Percentiles rank a stretch among this genome's conserved stretches.
Evolutionary conservation across 1,140 invertebrate genomes (phyloP).

Genomic region (Mercenaria mercenaria): DNA sequence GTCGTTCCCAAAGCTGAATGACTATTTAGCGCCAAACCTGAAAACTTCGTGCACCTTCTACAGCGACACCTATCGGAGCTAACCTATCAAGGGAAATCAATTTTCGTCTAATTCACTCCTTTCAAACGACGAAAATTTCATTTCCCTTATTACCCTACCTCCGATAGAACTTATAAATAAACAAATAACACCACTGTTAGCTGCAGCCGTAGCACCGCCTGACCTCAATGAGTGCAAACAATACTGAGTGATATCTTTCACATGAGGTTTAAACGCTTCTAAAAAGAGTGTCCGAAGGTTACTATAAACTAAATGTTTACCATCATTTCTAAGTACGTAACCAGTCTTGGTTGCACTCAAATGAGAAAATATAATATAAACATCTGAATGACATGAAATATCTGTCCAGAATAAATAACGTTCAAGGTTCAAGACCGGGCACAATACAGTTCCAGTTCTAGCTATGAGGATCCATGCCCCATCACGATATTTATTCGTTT

Average conservation of each 20-base stretch:
- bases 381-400: background rate
- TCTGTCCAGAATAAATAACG: background rate
- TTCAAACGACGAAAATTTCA: no score
- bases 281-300: background rate
- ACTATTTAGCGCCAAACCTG: no score
- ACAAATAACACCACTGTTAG: constrained; percentile 24
- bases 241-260: background rate
- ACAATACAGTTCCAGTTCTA: constrained; percentile 32
- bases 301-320: constrained; percentile 26
- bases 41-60: no score
- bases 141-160: no score
- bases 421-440: constrained; percentile 34
- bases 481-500: constrained; percentile 46
- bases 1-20: no score
- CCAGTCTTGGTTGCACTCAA: background rate
- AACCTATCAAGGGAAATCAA: no score
- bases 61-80: no score
- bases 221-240: no score
- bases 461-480: constrained; percentile 40
- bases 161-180: no score
- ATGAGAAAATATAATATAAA: background rate
- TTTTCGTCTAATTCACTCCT: no score
- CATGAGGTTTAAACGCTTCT: background rate
- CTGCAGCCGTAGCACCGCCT: constrained; percentile 36
- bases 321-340: background rate